These are phyloP conservation scores for Nasonia vitripennis DNA, from an alignment of 1,140 invertebrate genomes.

Conservation along the genomic window DNA sequence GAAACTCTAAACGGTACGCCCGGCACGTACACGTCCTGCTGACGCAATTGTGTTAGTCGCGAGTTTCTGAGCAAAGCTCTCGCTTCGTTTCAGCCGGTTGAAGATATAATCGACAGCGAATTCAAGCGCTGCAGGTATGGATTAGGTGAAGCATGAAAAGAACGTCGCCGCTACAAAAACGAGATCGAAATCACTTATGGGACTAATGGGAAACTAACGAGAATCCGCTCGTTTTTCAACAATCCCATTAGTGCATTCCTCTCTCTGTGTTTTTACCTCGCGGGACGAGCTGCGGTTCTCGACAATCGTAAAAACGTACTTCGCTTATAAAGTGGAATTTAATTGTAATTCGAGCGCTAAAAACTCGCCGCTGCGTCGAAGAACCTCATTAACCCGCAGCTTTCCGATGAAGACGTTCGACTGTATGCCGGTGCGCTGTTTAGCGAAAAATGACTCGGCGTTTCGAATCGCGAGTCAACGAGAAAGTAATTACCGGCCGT, in stretches of 20 bases:
- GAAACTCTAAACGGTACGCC: too few species aligned
- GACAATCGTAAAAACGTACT: conserved; percentile 5
- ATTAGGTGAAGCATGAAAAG: not conserved
- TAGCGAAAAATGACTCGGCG: too few species aligned
- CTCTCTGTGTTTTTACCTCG: not conserved
- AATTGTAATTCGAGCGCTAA: conserved; percentile 5
- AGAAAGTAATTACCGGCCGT: too few species aligned
- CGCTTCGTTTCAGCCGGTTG: too few species aligned
- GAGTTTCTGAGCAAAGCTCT: too few species aligned
- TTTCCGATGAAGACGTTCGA: not conserved
- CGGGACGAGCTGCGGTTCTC: not conserved
- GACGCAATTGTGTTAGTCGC: too few species aligned
- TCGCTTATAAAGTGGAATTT: conserved; percentile 4
- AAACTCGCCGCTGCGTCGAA: not conserved
- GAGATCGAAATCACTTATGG: conserved; percentile 2
- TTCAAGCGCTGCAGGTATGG: too few species aligned
- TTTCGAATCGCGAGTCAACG: too few species aligned
- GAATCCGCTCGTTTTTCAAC: conserved; percentile 15
- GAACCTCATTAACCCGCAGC: not conserved
- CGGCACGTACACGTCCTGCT: too few species aligned
- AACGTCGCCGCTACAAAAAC: not conserved
- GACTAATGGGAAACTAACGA: conserved; percentile 31
- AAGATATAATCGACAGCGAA: too few species aligned
- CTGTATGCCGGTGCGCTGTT: too few species aligned
- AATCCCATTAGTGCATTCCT: conserved; percentile 2